Evolutionary conservation across 2,113 vertebrate species (phyloP).

Genomic region (Callaeas wilsoni): DNA sequence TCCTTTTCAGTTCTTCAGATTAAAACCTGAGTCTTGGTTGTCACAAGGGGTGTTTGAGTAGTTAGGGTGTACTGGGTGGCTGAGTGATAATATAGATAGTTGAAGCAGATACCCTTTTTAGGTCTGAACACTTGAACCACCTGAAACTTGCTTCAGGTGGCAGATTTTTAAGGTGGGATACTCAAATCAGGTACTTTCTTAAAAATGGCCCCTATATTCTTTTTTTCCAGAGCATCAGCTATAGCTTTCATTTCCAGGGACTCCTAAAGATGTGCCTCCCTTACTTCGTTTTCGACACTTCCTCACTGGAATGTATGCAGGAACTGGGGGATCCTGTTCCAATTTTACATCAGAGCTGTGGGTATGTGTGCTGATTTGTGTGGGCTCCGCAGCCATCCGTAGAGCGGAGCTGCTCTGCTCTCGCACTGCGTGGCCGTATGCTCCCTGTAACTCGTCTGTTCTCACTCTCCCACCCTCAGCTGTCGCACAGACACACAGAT

Average conservation of each 20-base stretch:
- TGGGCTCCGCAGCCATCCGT: accelerated
- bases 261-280: not conserved
- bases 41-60: not conserved
- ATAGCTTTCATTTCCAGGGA: not conserved
- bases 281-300: not conserved
- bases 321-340: not conserved
- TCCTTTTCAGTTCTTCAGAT: not conserved
- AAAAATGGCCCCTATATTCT: not conserved
- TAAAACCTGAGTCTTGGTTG: not conserved
- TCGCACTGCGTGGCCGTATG: not conserved
- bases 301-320: not conserved
- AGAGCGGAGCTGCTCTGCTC: not conserved
- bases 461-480: not conserved
- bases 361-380: not conserved
- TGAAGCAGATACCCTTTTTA: not conserved
- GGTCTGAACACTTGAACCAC: not conserved
- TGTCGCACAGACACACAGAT: not conserved
- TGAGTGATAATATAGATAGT: not conserved
- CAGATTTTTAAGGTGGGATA: not conserved
- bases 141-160: not conserved
- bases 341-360: not conserved
- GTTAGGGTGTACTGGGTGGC: not conserved
- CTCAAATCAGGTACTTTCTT: not conserved
- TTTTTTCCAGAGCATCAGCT: not conserved
- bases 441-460: not conserved